phyloP scores from a whole-genome alignment of 2,888 invertebrate species.

The Drosophila anomalata region DNA sequence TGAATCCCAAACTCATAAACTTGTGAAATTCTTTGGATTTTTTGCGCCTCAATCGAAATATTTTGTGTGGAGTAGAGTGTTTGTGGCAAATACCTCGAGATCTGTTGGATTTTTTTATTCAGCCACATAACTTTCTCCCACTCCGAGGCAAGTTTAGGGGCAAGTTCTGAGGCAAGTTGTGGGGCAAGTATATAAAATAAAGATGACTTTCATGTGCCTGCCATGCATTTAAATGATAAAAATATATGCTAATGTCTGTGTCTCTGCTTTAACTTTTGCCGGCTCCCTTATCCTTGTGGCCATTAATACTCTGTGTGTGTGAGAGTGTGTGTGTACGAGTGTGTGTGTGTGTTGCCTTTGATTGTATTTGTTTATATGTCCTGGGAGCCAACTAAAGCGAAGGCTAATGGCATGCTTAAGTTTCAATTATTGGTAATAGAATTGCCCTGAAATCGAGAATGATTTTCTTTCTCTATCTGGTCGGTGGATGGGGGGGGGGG shows the following conservation, averaged over 20 bases:
- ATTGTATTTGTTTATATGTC: conserved; percentile 29
- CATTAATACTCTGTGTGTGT: conserved; percentile 18
- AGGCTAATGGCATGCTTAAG: conserved; percentile 73
- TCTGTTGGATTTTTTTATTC: neutral
- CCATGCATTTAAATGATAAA: conserved; percentile 79
- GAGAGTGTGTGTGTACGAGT: conserved; percentile 19
- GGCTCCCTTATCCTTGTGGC: neutral
- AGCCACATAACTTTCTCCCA: conserved; percentile 29
- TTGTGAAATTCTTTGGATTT: conserved; percentile 1
- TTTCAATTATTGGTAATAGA: conserved; percentile 78
- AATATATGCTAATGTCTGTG: conserved; percentile 72
- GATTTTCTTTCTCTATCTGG: conserved; percentile 6
- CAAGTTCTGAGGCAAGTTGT: neutral
- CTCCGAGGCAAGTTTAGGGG: neutral
- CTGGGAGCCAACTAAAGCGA: conserved; percentile 49
- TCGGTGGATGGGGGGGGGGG: too few species aligned
- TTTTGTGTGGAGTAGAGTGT: conserved; percentile 21
- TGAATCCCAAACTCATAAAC: neutral
- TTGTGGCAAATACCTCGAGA: conserved; percentile 15
- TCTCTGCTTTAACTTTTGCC: conserved; percentile 19
- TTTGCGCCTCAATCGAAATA: conserved; percentile 13
- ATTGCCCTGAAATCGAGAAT: conserved; percentile 47
- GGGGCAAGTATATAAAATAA: conserved; percentile 48
- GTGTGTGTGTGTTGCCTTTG: conserved; percentile 14
- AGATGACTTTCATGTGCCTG: conserved; percentile 73